phyloP scores from a whole-genome alignment of 1,140 invertebrate genomes.

The Pteromalus puparum region DNA sequence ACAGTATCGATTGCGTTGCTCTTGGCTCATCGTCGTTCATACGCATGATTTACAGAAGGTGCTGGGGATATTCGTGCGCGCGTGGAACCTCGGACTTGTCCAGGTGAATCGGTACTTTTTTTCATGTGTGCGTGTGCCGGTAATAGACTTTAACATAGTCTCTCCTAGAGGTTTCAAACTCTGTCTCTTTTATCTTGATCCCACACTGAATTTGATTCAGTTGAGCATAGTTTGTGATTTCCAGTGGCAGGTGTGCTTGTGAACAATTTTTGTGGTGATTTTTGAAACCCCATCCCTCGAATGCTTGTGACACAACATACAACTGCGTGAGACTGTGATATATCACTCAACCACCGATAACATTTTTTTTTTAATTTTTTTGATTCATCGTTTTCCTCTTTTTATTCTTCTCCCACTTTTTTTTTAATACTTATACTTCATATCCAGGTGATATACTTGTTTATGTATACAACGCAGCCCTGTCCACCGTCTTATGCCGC shows the following conservation, averaged over 20 bases:
- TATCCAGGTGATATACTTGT: not conserved
- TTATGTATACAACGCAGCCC: not conserved
- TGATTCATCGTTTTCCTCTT: constrained; percentile 1
- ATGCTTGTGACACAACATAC: constrained; percentile 18
- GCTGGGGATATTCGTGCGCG: not conserved
- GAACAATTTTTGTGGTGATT: not conserved
- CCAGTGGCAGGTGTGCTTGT: not conserved
- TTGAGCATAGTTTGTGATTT: not conserved
- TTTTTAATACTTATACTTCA: not conserved
- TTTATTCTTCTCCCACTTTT: not conserved
- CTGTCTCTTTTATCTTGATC: not conserved
- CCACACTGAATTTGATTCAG: not conserved
- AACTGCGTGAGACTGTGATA: not conserved
- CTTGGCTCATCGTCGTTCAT: not conserved
- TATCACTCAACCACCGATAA: not conserved
- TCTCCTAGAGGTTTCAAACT: not conserved
- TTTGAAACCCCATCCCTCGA: not conserved
- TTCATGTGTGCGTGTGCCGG: not conserved
- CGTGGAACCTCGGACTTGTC: constrained; percentile 10
- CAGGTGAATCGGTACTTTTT: not conserved
- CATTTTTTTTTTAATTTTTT: constrained; percentile 5
- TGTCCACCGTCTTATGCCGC: not conserved
- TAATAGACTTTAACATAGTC: not conserved
- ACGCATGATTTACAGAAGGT: constrained; percentile 1
- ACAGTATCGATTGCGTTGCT: not conserved